phyloP scores from a whole-genome alignment of 1,140 invertebrate species.

The Calliopsis andreniformis region DNA sequence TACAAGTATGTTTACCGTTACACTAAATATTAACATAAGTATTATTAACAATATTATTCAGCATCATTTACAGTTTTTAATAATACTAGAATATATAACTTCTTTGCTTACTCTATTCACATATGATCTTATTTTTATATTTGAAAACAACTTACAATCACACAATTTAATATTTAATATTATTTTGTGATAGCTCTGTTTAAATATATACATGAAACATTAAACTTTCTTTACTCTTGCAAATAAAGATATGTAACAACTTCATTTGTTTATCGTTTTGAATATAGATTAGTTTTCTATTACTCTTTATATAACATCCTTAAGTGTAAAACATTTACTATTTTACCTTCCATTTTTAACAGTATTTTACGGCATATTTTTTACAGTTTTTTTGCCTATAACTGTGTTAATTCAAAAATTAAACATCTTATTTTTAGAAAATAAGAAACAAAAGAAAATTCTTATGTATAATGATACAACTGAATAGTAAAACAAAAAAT shows the following conservation, averaged over 20 bases:
- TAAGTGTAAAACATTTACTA: conserved; percentile 5
- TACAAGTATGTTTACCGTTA: conserved; percentile 45
- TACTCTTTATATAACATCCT: conserved; percentile 16
- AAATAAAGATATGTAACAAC: conserved; percentile 40
- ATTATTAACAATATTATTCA: conserved; percentile 35
- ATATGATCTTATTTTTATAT: conserved; percentile 9
- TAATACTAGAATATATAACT: conserved; percentile 24
- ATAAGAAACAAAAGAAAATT: conserved; percentile 1
- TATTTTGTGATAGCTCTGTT: conserved; percentile 19
- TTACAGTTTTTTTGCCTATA: conserved; percentile 3
- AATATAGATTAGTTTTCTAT: conserved; percentile 24
- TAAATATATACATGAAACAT: conserved; percentile 44
- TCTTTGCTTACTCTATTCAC: conserved; percentile 6
- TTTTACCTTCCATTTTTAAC: conserved; percentile 18
- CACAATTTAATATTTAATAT: conserved; percentile 17
- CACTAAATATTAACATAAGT: conserved; percentile 46
- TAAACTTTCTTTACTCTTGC: conserved; percentile 11
- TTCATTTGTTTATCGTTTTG: conserved; percentile 26
- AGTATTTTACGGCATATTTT: conserved; percentile 7
- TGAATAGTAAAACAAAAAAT: conserved; percentile 3
- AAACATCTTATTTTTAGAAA: background rate
- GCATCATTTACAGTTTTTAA: conserved; percentile 39
- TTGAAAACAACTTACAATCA: conserved; percentile 38
- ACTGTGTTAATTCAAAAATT: background rate
- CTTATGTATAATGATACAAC: conserved; percentile 14